Base-by-base conservation (phyloP, 2,888 invertebrate genomes). In the Alsophila aescularia region DNA sequence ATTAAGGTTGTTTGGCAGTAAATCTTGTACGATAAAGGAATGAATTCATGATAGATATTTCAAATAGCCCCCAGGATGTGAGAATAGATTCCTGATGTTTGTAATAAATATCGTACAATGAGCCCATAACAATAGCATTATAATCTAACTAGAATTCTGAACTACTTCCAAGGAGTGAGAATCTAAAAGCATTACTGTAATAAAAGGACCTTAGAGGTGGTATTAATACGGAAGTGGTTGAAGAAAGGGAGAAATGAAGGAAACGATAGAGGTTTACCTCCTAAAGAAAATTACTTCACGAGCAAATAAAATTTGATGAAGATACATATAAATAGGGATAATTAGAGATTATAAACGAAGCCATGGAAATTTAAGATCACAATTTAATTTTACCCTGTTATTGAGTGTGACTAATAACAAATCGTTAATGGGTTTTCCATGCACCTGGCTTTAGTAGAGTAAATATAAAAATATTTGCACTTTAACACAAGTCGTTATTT, bases 401-500 rank as follows among this genome's bases (percentile, higher is more conserved):
- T 7, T 6, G n/a, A 32, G 13, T 7, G 8, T 39, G 24, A 21
- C 15, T 37, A 40, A 40, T 58, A 67, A 62, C 51, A 58, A 67
- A 61, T 53, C 47, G 52, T 67, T 69, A 73, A 73, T 72, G 70
- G 66, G 52, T 69, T 72, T 74, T 71, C 67, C 72, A 70, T 71
- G 77, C 85, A 86, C 73, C 84, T 85, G 85, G 76, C 79, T 79
- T 75, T 62, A 57, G 41, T 51, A 52, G 44, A 57, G 40, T 56
- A 64, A 61, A 66, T 56, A 65, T 37, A 40, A 42, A 55, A 73
- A 80, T 76, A 77, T 87, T 85, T 82, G 80, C 77, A 73, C 63
- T 69, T 72, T 69, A 79, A 83, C 82, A 76, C 72, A 77, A 72
- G 74, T 77, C 75, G 81, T 81, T 80, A 76, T 80, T 79, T 80